Base-by-base conservation (phyloP, 2,888 invertebrate genomes). In the Hymenopus coronatus region DNA sequence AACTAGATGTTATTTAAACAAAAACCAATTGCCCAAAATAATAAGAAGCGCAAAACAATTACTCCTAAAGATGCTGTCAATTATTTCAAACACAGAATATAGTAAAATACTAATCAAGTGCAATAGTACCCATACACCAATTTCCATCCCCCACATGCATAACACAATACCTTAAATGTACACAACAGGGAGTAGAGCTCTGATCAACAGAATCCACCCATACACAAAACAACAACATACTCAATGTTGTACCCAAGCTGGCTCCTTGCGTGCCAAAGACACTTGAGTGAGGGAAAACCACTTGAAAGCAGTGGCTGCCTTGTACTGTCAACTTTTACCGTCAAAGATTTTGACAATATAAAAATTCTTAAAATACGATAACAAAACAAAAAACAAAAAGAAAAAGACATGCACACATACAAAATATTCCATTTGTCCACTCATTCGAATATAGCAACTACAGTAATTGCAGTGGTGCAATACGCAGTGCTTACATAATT, bases 111-210 rank as follows among this genome's bases (percentile, higher is more conserved):
- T 88, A 88, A 90, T 88, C 89, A 90, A 89, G 88, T 90, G 90
- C 83, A 84, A 89, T 89, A 90, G 90, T 89, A 90, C 89, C 90
- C 90, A 87, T 90, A 89, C 88, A 90, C 90, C 90, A 89, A 89
- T 89, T 90, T 90, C 90, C 89, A 90, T 89, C 89, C 90, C 90
- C 90, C 89, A 88, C 89, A 89, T 89, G 89, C 89, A 83, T 81
- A 89, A 89, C 89, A 89, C 84, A 89, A 89, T 89, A 86, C 87
- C 88, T 87, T 85, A 89, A 89, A 89, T 89, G 90, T 84, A 84
- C 83, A 81, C 84, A 84, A 83, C 40, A 85, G 82, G 40, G 54
- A 85, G 85, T 46, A 54, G 54, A 46, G 40, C 84, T 90, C 90
- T 84, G 89, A 88, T 90, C 90, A 90, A 90, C 90, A 89, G 90